Evolutionary conservation across 2,888 invertebrate genomes (phyloP).

Genomic region (Macrophya alboannulata): DNA sequence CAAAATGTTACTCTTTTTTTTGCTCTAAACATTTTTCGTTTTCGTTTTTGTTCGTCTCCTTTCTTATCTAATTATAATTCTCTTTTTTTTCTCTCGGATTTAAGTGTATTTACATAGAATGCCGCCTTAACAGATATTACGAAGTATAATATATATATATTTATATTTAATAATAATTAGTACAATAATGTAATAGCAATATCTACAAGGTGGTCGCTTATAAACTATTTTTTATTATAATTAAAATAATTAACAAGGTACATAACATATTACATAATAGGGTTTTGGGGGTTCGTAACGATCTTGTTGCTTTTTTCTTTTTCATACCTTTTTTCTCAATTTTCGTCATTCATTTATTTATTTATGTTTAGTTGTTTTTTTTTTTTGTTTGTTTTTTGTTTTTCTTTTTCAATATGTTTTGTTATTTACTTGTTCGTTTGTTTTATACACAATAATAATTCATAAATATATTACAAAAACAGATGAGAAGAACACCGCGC

Average conservation of each 20-base stretch:
- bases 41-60: conserved; percentile 57
- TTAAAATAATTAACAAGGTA: conserved; percentile 72
- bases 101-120: conserved; percentile 77
- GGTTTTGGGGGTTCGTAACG: conserved; percentile 58
- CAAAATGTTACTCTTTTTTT: conserved; percentile 59
- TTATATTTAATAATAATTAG: conserved; percentile 73
- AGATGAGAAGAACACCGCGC: conserved; percentile 2
- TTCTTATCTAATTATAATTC: conserved; percentile 52
- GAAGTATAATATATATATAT: conserved; percentile 67
- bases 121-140: conserved; percentile 74
- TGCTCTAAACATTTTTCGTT: conserved; percentile 41
- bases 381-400: not conserved
- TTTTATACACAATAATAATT: conserved; percentile 65
- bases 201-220: conserved; percentile 70
- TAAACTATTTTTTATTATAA: conserved; percentile 62
- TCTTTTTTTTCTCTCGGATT: conserved; percentile 52
- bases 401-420: not conserved
- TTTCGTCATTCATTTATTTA: not conserved
- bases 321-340: not conserved
- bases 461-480: conserved; percentile 65
- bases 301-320: not conserved
- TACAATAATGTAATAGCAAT: conserved; percentile 69
- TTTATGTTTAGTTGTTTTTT: not conserved
- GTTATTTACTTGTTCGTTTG: not conserved
- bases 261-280: conserved; percentile 74